Conservation (phyloP, 2,888 invertebrate species). For the Slavum lentiscoides region DNA sequence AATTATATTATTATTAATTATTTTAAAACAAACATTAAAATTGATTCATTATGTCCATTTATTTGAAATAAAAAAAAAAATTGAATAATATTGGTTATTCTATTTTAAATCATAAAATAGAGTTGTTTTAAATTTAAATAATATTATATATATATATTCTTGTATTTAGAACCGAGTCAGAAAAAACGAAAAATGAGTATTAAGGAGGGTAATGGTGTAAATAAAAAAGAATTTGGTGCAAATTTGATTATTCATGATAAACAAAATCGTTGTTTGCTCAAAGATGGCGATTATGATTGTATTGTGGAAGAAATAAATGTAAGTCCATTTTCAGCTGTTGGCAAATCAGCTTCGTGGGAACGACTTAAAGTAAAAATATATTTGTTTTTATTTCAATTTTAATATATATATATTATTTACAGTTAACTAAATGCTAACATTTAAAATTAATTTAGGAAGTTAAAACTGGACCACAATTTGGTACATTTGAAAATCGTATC, state of each 20-base stretch:
- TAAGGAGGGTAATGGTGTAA: slow-evolving; percentile 50
- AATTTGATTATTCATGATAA: slow-evolving; percentile 90
- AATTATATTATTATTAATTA: no score
- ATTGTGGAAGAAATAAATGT: slow-evolving; percentile 66
- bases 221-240: slow-evolving; percentile 66
- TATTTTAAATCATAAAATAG: not conserved
- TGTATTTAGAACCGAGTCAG: slow-evolving; percentile 43
- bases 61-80: no score
- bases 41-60: no score
- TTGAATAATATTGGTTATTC: not conserved
- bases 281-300: slow-evolving; percentile 88
- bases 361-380: slow-evolving; percentile 64
- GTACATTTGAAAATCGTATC: slow-evolving; percentile 44
- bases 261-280: slow-evolving; percentile 81
- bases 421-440: not conserved
- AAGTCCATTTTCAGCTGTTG: slow-evolving; percentile 58
- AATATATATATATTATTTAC: not conserved
- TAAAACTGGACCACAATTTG: slow-evolving; percentile 44
- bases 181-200: slow-evolving; percentile 54
- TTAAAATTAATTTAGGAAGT: slow-evolving; percentile 35
- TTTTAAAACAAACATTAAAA: no score
- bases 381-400: not conserved
- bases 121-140: not conserved
- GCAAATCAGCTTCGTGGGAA: slow-evolving; percentile 68
- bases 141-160: not conserved